These are phyloP conservation scores for Cacoxenus indagator DNA, from an alignment of 2,888 invertebrate genomes.

Conservation along the genomic window DNA sequence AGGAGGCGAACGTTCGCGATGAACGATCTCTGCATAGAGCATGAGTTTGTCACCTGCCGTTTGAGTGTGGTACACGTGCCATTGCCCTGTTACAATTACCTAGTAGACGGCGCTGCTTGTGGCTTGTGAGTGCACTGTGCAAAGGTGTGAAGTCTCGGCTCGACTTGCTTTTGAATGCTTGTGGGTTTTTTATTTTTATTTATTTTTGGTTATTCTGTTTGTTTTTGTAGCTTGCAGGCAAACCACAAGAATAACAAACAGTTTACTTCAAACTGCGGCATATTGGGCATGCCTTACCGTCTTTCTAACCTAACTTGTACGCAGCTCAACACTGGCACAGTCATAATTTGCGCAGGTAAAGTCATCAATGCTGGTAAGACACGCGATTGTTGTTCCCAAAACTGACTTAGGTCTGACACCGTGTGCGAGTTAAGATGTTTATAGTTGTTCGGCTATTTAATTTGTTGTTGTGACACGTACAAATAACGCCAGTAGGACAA, in stretches of 20 bases:
- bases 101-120: slow-evolving; percentile 51
- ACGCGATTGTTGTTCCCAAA: too few species aligned
- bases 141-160: slow-evolving; percentile 29
- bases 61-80: slow-evolving; percentile 26
- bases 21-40: not conserved
- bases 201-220: not conserved
- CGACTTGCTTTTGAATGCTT: slow-evolving; percentile 24
- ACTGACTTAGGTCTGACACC: too few species aligned
- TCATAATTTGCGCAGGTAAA: slow-evolving; percentile 14
- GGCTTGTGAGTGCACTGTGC: not conserved
- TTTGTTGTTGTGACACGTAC: too few species aligned
- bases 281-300: not conserved
- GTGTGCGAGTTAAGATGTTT: too few species aligned
- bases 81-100: slow-evolving; percentile 56
- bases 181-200: not conserved
- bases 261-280: not conserved
- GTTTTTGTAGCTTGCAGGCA: slow-evolving; percentile 28
- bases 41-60: slow-evolving; percentile 52
- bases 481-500: too few species aligned
- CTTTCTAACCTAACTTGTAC: not conserved
- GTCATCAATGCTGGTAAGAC: too few species aligned
- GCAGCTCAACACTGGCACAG: not conserved
- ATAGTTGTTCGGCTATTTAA: too few species aligned
- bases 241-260: slow-evolving; percentile 5
- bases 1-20: slow-evolving; percentile 44